These are phyloP conservation scores for Cyprinodon variegatus DNA, from an alignment of 2,113 vertebrate species.

Conservation along the genomic window DNA sequence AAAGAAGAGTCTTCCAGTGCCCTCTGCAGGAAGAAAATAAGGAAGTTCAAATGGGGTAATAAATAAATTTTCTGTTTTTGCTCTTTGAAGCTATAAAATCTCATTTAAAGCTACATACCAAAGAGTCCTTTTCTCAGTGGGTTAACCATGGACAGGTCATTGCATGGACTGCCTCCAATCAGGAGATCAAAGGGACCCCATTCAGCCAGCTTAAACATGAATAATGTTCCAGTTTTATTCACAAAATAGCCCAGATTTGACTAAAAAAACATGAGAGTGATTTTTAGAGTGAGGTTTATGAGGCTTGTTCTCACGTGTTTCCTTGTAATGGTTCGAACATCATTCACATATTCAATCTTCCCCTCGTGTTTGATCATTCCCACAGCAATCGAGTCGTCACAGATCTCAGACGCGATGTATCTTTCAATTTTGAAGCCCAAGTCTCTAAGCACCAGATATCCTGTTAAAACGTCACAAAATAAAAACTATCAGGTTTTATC, in stretches of 20 bases:
- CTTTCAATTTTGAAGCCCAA: constrained; percentile 91
- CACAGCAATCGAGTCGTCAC: constrained; percentile 86
- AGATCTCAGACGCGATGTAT: constrained; percentile 93
- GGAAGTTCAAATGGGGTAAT: neutral
- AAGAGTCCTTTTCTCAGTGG: constrained; percentile 90
- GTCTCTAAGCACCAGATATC: constrained; percentile 92
- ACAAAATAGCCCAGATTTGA: neutral
- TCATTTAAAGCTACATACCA: constrained; percentile 74
- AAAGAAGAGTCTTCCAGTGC: constrained; percentile 92
- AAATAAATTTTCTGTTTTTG: neutral
- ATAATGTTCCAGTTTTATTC: neutral
- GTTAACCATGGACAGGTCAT: constrained; percentile 90
- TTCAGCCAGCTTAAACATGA: constrained; percentile 84
- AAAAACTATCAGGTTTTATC: neutral
- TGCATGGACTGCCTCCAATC: constrained; percentile 94
- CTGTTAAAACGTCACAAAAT: constrained; percentile 59
- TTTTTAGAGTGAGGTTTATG: neutral
- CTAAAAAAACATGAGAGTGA: too few species aligned
- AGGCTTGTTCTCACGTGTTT: constrained; percentile 82
- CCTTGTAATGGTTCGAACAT: constrained; percentile 90
- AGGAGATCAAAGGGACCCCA: constrained; percentile 97
- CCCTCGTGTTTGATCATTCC: constrained; percentile 88
- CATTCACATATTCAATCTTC: constrained; percentile 88
- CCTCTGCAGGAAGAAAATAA: constrained; percentile 79
- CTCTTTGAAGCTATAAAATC: neutral